Base-by-base conservation (phyloP, 2,888 invertebrate species). In the Ctena decussata region DNA sequence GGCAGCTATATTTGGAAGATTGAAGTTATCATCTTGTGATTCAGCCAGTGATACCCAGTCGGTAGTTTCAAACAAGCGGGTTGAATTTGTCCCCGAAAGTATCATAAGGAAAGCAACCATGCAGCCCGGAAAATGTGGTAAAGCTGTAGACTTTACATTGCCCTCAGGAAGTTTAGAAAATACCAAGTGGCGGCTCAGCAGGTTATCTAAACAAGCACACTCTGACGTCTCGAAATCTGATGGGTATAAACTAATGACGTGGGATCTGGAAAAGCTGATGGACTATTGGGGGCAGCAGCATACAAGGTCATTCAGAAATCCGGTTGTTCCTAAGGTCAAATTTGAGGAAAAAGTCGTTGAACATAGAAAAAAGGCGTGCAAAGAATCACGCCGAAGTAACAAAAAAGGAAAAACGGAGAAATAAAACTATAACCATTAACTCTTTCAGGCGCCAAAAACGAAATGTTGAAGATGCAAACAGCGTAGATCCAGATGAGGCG, bases 261-360 rank as follows among this genome's bases (percentile, higher is more conserved):
- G 65, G 65, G 65, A 65, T 21, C 35, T 65, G 21, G 35, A 65
- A 35, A 65, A 65, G 27, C 89, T 94, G 84, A 90, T 93, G 91
- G 90, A 90, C 44, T 89, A 89, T 70, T 83, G 93, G 41, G 86
- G 92, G 0, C 87, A 93, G 21, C 93, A 94, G 65, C 84, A 92
- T 46, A 90, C 93, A 24, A 82, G 87, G 37, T 93, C 94, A n/a
- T 94, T 92, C 82, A 85, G 94, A 30, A 65, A 11, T 21, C 65
- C 65, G 3, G 65, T 65, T 32, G 65, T 65, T 65, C 65, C 65
- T 32, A 65, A 65, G 35, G 65, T 65, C 1, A 65, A 32, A 32
- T 35, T 65, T 18, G 35, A 65, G 32, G 65, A 35, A 21, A 65
- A 65, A 21, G 24, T 65, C 5, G 65, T 35, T 35, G 0, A 32